Percentiles rank a stretch among this genome's conserved stretches.
Evolutionary conservation across 2,797 vertebrate genomes (phyloP).

Genomic region (Falco novaeseelandiae): DNA sequence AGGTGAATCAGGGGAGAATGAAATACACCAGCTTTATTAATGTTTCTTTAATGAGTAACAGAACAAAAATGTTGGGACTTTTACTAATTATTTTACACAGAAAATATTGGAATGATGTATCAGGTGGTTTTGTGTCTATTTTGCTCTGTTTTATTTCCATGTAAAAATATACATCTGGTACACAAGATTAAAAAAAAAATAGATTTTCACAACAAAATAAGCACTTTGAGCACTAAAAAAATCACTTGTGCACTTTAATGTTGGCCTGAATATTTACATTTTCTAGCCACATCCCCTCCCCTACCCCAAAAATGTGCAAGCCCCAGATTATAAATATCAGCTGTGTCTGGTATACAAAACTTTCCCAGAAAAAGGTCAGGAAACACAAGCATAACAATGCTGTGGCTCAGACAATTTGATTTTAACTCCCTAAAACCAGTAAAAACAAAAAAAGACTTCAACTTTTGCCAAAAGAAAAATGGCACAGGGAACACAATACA

Average conservation of each 20-base stretch:
- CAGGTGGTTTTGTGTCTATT: not conserved
- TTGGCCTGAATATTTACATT: constrained; percentile 34
- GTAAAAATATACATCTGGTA: constrained; percentile 61
- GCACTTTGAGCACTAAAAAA: constrained; percentile 39
- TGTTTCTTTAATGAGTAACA: constrained; percentile 12
- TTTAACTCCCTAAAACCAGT: not conserved
- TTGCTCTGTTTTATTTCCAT: constrained; percentile 41
- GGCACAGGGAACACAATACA: not conserved
- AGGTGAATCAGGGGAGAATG: not conserved
- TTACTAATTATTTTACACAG: not conserved
- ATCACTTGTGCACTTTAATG: not conserved
- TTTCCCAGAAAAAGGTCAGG: not conserved
- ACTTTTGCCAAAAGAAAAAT: not conserved
- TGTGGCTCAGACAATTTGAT: constrained; percentile 56
- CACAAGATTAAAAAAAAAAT: constrained; percentile 39
- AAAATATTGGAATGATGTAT: not conserved
- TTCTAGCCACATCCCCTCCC: not conserved
- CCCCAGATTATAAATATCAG: constrained; percentile 31
- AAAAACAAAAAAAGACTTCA: not conserved
- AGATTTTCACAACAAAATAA: constrained; percentile 29
- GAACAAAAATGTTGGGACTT: not conserved
- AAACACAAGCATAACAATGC: not conserved
- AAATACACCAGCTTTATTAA: not conserved
- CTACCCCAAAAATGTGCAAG: not conserved
- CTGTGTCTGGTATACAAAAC: not conserved